Base-by-base conservation (phyloP, 2,888 invertebrate species). In the Clivina fossor region DNA sequence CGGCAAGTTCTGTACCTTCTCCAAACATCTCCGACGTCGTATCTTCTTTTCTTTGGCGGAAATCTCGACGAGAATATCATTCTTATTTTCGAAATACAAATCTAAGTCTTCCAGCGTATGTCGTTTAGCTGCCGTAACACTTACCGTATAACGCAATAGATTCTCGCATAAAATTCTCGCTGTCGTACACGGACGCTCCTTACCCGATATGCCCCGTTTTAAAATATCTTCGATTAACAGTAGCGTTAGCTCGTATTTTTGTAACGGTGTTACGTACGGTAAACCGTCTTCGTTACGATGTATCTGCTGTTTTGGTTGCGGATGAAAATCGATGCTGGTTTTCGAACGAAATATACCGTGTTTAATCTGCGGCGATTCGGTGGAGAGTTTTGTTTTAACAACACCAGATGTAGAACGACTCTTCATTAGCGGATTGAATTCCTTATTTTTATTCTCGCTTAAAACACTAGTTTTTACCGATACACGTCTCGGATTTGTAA, bases 91-190 rank as follows among this genome's bases (percentile, higher is more conserved):
- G 60, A 80, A 83, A 71, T 90, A 90, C 28, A 90, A 76, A 65
- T 90, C 90, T 4, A 81, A 80, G 69, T 93, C 90, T 73, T 93
- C 93, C 18, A 93, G 75, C 2, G 90, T 87, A 64, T 85, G 83
- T 59, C 93, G 77, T 69, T 92, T 91, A 1, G 89, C 88, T 18
- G 88, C 85, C 28, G 91, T 91, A 49, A 93, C 82, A 71, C 79
- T 82, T 60, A 85, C 81, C 2, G 89, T 88, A 73, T 91, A 93
- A 69, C 88, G 86, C 47, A 89, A 76, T 44, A 90, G 75, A 60
- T 84, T 81, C 69, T 83, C 85, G 66, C 86, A 92, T 41, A 89
- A 74, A 57, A 81, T 78, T 61, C 79, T 77, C 9, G 88, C 84
- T 32, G 79, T 80, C 3, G 76, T 74, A 64, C 84, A 82, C 0